These are phyloP conservation scores for Eurois occulta DNA, from an alignment of 2,888 invertebrate species.

Conservation along the genomic window DNA sequence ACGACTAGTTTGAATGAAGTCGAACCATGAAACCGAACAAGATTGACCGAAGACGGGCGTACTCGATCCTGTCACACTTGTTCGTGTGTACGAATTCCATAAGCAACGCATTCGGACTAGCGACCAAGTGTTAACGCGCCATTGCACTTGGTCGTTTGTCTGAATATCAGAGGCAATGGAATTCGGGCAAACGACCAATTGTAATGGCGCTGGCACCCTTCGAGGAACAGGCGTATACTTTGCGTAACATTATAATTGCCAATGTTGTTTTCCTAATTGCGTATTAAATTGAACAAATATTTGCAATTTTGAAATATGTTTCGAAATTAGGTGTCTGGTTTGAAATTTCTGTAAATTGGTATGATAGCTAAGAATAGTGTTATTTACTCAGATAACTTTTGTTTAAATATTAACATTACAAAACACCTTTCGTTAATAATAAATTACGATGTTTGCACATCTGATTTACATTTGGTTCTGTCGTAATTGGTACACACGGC, in stretches of 20 bases:
- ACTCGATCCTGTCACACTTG: not conserved
- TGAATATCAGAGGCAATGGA: not conserved
- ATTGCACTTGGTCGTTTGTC: not conserved
- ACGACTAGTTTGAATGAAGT: not conserved
- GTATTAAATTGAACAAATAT: constrained; percentile 26
- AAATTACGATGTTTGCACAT: constrained; percentile 9
- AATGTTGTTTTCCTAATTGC: not conserved
- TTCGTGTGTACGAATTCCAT: too few relatives aligned
- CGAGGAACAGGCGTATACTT: not conserved
- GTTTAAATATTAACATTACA: constrained; percentile 16
- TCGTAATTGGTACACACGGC: not conserved
- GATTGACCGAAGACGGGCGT: too few relatives aligned
- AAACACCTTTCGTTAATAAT: not conserved
- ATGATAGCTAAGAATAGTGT: constrained; percentile 6
- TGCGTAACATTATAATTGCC: not conserved
- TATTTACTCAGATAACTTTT: constrained; percentile 5
- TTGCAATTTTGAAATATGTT: not conserved
- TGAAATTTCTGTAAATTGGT: constrained; percentile 11
- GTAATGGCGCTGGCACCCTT: not conserved
- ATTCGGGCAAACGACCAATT: not conserved
- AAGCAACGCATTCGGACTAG: too few relatives aligned
- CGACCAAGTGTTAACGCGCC: too few relatives aligned
- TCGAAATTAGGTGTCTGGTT: not conserved
- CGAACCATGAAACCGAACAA: not conserved
- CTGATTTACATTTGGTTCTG: constrained; percentile 8